Evolutionary conservation across 2,797 vertebrate genomes (phyloP).

Genomic region (Limosa lapponica): DNA sequence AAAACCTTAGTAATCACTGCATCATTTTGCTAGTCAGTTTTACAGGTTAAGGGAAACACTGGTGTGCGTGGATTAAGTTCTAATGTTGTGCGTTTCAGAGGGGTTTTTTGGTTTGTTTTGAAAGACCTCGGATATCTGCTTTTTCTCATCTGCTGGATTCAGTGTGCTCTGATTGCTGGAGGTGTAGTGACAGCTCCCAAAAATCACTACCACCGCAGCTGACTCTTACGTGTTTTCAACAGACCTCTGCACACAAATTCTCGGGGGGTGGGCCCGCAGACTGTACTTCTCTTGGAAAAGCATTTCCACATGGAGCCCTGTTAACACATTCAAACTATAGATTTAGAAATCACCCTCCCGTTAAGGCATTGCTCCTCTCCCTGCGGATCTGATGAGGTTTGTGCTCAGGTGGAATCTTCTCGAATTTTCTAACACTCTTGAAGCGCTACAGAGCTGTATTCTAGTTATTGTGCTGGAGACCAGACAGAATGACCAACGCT

Average conservation of each 20-base stretch:
- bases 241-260: neutral
- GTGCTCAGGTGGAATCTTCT: neutral
- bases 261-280: neutral
- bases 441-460: constrained; percentile 22
- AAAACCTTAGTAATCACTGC: neutral
- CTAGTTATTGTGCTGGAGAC: neutral
- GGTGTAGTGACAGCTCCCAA: neutral
- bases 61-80: neutral
- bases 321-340: neutral
- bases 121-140: neutral
- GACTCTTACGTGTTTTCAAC: neutral
- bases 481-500: neutral
- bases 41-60: neutral
- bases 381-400: neutral
- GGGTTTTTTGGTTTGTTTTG: neutral
- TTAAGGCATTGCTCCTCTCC: neutral
- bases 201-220: neutral
- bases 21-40: neutral
- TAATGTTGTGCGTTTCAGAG: neutral
- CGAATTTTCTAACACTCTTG: neutral
- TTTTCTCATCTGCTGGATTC: neutral
- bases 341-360: neutral
- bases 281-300: neutral
- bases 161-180: neutral
- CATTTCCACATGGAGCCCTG: neutral